Base-by-base conservation (phyloP, 2,797 vertebrate genomes). In the Tadarida brasiliensis region DNA sequence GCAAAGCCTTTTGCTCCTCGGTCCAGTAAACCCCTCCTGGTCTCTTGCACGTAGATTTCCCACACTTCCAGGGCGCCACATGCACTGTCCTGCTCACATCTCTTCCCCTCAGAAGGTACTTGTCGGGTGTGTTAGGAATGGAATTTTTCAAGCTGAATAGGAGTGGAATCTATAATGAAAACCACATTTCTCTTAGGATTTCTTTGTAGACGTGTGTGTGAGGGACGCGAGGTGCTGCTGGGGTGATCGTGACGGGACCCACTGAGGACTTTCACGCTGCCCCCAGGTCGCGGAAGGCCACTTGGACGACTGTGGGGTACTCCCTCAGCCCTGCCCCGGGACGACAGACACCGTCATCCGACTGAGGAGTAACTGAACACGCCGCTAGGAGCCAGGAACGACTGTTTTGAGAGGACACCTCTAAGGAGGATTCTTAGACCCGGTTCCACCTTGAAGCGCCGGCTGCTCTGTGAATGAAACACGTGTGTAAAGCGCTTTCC, bases 331-430 rank as follows among this genome's bases (percentile, higher is more conserved):
- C 49, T 51, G 49, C 49, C 12, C 49, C 49, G 39, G 12, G 49
- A 11, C 49, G 49, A 51, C 49, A 51, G 10, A 44, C 39, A 44
- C 7, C n/a, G 17, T 6, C 30, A 17, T 67, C n/a, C 11, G 6
- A 3, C 16, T 1, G 28, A 17, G 16, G 30, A n/a, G 5, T n/a
- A 14, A n/a, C 7, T 1, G 30, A 17, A n/a, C 65, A 71, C 20
- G 87, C 78, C 30, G 30, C 30, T 70, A 94, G 68, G 80, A 94
- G 85, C 93, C 51, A 97, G 61, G 49, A 94, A 97, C 59, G 94
- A 91, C 93, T 96, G 92, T 85, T 96, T 95, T 96, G 44, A 96
- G 94, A 87, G 44, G 24, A 44, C 47, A 93, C 63, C 26, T 63
- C 44, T 68, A 83, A 91, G 54, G 39, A 97, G 59, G 87, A 87